These are phyloP conservation scores for Hylomyscus alleni DNA, from an alignment of 2,797 vertebrate genomes.

Conservation along the genomic window DNA sequence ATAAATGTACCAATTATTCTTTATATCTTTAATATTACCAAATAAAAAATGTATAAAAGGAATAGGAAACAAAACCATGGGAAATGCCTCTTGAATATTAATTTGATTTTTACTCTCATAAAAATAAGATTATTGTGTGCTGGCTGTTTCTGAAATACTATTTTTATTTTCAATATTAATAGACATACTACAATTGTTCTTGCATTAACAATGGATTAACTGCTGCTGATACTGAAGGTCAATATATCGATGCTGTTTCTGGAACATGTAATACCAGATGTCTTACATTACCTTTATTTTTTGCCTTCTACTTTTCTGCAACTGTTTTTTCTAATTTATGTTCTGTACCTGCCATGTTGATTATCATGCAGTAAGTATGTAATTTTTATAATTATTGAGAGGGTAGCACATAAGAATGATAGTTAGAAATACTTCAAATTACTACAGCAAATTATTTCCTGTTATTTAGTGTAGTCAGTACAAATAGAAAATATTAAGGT, in stretches of 20 bases:
- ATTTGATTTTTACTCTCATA: background rate
- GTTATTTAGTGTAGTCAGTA: background rate
- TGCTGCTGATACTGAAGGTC: background rate
- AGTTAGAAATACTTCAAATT: slow-evolving; percentile 38
- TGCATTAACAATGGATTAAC: slow-evolving; percentile 78
- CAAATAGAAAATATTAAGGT: background rate
- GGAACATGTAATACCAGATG: slow-evolving; percentile 69
- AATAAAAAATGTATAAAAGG: background rate
- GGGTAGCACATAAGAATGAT: slow-evolving; percentile 22
- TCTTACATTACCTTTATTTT: slow-evolving; percentile 73
- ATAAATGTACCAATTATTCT: background rate
- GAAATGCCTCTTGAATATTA: background rate
- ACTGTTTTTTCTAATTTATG: slow-evolving; percentile 27
- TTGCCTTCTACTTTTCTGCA: slow-evolving; percentile 63
- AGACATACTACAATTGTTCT: slow-evolving; percentile 79
- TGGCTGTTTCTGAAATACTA: background rate
- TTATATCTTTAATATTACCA: background rate
- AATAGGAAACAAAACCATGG: background rate
- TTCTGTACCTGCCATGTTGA: background rate
- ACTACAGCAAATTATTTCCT: background rate
- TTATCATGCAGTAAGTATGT: slow-evolving; percentile 70
- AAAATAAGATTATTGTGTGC: background rate
- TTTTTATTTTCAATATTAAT: background rate
- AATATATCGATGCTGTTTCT: slow-evolving; percentile 62
- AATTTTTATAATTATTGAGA: slow-evolving; percentile 6